Evolutionary conservation across 2,888 invertebrate species (phyloP).

Genomic region (Copidosoma aretas): DNA sequence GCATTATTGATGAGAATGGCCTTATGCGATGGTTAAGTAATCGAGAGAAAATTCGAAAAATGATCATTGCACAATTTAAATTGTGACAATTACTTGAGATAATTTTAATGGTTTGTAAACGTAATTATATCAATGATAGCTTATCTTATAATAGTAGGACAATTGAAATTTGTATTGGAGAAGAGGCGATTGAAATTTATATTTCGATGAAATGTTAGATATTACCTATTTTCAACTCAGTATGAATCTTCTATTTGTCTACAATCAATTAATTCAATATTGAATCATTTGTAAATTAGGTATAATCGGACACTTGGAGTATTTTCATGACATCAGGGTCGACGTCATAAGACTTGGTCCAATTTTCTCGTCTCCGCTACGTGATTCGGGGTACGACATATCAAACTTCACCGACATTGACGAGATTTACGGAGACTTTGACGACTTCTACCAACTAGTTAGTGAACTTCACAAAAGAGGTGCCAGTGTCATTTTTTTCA

Average conservation of each 20-base stretch:
- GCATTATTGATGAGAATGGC: no score
- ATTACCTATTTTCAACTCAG: background rate
- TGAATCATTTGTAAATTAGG: slow-evolving; percentile 42
- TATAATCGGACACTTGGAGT: slow-evolving; percentile 49
- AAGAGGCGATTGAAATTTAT: no score
- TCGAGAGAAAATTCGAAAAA: no score
- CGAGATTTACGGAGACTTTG: slow-evolving; percentile 48
- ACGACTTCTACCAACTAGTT: slow-evolving; percentile 48
- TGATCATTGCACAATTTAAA: no score
- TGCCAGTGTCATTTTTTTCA: no score
- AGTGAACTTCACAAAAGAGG: slow-evolving; percentile 48
- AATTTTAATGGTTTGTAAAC: no score
- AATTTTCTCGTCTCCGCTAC: slow-evolving; percentile 50
- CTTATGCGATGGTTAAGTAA: no score
- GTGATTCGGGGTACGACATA: slow-evolving; percentile 52
- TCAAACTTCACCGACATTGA: slow-evolving; percentile 48
- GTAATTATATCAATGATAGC: no score
- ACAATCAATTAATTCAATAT: background rate
- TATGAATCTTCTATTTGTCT: background rate
- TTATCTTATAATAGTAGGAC: no score
- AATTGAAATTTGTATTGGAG: no score
- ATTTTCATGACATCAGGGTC: slow-evolving; percentile 48
- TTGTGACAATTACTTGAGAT: no score
- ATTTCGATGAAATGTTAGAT: no score
- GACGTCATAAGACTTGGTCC: slow-evolving; percentile 52